Conservation (phyloP, 2,888 invertebrate species). For the Heliconius erato region DNA sequence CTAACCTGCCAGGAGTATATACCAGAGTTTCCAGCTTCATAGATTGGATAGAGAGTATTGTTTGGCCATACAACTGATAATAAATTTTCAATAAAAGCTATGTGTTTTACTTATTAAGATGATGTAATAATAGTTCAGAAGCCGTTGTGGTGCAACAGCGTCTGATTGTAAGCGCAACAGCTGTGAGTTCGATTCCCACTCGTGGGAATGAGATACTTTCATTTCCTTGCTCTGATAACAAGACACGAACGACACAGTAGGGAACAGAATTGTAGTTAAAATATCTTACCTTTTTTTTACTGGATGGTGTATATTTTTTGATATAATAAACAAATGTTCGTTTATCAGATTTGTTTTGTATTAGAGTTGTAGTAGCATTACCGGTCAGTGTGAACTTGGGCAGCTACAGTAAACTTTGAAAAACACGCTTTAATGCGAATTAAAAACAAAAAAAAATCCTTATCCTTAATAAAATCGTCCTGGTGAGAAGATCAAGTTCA, state of each 20-base stretch:
- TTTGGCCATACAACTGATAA: slow-evolving; percentile 59
- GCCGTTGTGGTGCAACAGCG: neutral
- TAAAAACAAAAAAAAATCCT: too few relatives aligned
- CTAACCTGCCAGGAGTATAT: slow-evolving; percentile 68
- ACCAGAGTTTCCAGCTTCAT: slow-evolving; percentile 68
- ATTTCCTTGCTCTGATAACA: neutral
- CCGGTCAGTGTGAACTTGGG: neutral
- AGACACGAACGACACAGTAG: too few relatives aligned
- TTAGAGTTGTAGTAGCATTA: neutral
- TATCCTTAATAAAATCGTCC: neutral
- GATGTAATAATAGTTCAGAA: neutral
- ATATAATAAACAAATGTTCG: neutral
- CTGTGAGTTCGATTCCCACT: neutral
- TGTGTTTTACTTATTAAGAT: neutral
- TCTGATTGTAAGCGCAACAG: neutral
- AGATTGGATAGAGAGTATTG: slow-evolving; percentile 70
- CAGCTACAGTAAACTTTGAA: neutral
- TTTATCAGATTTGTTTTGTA: neutral
- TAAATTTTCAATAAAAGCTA: neutral
- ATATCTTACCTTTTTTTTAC: too few relatives aligned
- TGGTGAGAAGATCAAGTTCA: neutral
- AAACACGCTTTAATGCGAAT: neutral
- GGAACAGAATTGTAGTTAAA: too few relatives aligned
- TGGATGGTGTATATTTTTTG: too few relatives aligned
- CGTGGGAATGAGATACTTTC: neutral